phyloP scores from a whole-genome alignment of 1,140 invertebrate species.

The Drosophila lini region DNA sequence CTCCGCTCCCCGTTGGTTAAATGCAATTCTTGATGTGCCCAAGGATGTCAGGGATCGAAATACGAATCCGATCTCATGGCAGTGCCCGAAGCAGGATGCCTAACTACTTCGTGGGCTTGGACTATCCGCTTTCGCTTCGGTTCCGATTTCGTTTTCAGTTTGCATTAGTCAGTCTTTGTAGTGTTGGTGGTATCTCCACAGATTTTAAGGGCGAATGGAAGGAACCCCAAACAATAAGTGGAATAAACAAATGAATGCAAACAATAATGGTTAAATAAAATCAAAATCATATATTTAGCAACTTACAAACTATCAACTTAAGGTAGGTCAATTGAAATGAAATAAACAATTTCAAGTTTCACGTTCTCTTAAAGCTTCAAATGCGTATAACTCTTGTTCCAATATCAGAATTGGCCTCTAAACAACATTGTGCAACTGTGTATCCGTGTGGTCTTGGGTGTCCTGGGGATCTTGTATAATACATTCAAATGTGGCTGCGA shows the following conservation, averaged over 20 bases:
- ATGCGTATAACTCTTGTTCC: constrained; percentile 50
- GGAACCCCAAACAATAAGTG: constrained; percentile 17
- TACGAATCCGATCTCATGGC: constrained; percentile 25
- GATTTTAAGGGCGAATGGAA: constrained; percentile 12
- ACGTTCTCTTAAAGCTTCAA: constrained; percentile 56
- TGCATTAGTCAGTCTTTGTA: constrained; percentile 56
- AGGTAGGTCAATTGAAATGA: constrained; percentile 34
- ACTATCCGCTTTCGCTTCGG: constrained; percentile 3
- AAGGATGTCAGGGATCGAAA: constrained; percentile 31
- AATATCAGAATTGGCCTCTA: constrained; percentile 39
- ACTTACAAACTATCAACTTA: constrained; percentile 55
- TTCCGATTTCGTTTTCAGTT: constrained; percentile 23
- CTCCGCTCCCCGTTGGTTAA: constrained; percentile 20
- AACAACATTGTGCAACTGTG: constrained; percentile 25
- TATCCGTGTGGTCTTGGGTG: constrained; percentile 9
- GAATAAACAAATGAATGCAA: not conserved
- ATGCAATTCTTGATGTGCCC: constrained; percentile 43
- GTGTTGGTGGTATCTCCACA: constrained; percentile 41
- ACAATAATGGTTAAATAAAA: constrained; percentile 35
- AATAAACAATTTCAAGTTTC: constrained; percentile 39
- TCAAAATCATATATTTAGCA: constrained; percentile 50
- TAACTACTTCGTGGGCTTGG: not conserved
- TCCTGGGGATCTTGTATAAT: constrained; percentile 65
- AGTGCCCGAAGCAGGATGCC: constrained; percentile 24
- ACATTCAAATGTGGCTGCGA: constrained; percentile 54